Evolutionary conservation across 2,888 invertebrate species (phyloP), one percentile per base, ranked within the genome.

Genomic region (Mellilla xanthometata): DNA sequence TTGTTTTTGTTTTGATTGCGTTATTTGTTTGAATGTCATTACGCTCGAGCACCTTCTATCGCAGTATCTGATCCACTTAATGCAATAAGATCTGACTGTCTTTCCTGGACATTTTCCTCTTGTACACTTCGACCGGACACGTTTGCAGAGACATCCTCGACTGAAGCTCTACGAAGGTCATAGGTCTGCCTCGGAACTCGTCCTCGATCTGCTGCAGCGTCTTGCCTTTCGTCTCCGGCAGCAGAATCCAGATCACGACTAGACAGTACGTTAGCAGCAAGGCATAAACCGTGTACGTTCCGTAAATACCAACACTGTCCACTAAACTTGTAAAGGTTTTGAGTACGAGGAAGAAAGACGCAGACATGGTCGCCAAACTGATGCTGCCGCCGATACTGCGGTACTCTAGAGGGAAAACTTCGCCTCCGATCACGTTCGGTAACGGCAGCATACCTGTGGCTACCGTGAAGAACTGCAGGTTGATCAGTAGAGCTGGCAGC

Each of bases 341-440:
- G 1, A 94, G 89, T 4, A 91, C 91, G 2, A 90, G 10, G 60
- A 94, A 94, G 52, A 92, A 91, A 31, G 92, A 86, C 1, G 86
- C 60, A 29, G 92, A 92, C 12, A 90, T 88, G 2, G 91, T 86
- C 24, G 91, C 87, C 12, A 92, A 78, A 8, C 92, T 91, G 6
- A 93, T 76, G 0, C 92, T 93, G 1, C 93, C 91, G 1, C 93
- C 93, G 0, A 92, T 72, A 12, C 92, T 92, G 39, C 93, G 83
- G 35, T 90, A 90, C 33, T 89, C 85, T 12, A 91, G 76, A 1
- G 94, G 90, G 52, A 93, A 94, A 0, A 94, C 83, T 65, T 95
- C 95, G 0, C 94, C 94, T 23, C 92, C 91, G 76, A 95, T 91
- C 3, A 93, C 91, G 81, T 93, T 94, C 0, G 94, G 94, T 44